Evolutionary conservation across 2,888 invertebrate genomes (phyloP).

Genomic region (Tortrix viridana): DNA sequence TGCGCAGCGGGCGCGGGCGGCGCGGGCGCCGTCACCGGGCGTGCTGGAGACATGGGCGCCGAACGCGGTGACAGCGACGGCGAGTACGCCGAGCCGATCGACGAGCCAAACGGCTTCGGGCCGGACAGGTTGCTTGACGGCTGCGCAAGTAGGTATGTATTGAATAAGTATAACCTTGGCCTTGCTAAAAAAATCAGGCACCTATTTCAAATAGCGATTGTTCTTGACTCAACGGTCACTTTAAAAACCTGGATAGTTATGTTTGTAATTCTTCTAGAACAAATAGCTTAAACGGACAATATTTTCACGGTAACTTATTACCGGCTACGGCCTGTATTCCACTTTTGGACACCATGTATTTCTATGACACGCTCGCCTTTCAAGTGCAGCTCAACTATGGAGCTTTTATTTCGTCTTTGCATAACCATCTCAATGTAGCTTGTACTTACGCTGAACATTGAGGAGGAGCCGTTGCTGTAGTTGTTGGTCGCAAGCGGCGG

Average conservation of each 20-base stretch:
- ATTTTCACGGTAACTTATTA: no score
- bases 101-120: constrained; percentile 86
- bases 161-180: not conserved
- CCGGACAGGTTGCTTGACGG: constrained; percentile 82
- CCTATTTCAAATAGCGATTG: no score
- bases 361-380: no score
- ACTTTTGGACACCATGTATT: no score
- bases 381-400: no score
- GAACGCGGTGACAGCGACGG: constrained; percentile 80
- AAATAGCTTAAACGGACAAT: no score
- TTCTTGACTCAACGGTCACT: no score
- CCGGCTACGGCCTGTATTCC: no score
- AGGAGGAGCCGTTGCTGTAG: constrained; percentile 85
- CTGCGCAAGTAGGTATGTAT: constrained; percentile 50
- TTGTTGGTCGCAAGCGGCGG: constrained; percentile 86
- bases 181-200: no score
- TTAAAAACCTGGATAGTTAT: no score
- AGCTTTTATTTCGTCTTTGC: no score
- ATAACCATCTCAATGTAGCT: not conserved
- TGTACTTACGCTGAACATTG: constrained; percentile 88
- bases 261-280: no score
- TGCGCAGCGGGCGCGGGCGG: constrained; percentile 48
- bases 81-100: constrained; percentile 82
- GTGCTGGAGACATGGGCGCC: constrained; percentile 79
- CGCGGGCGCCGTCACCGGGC: constrained; percentile 58